phyloP scores from a whole-genome alignment of 1,140 invertebrate species.

The Anastrepha obliqua region DNA sequence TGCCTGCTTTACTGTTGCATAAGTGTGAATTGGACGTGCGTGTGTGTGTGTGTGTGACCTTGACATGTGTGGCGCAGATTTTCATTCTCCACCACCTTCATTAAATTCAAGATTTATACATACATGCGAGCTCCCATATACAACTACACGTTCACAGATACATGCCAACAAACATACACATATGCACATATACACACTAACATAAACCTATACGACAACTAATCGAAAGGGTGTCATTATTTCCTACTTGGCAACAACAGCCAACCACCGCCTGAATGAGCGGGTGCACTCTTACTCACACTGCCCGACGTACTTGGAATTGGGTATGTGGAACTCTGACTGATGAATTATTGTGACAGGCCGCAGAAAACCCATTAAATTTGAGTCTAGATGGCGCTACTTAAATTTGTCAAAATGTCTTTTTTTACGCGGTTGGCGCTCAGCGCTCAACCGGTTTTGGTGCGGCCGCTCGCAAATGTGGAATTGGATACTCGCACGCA shows the following conservation, averaged over 20 bases:
- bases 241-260: constrained; percentile 46
- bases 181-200: neutral
- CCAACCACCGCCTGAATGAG: constrained; percentile 51
- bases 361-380: constrained; percentile 73
- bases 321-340: constrained; percentile 59
- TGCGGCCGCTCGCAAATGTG: constrained; percentile 32
- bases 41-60: constrained; percentile 24
- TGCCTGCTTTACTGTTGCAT: neutral
- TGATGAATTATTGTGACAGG: constrained; percentile 74
- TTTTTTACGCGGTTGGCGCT: constrained; percentile 60
- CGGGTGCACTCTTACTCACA: constrained; percentile 34
- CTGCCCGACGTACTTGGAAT: neutral
- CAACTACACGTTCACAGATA: neutral
- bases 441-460: constrained; percentile 39
- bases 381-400: constrained; percentile 71
- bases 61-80: neutral
- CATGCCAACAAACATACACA: constrained; percentile 4
- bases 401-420: constrained; percentile 74
- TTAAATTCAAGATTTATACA: neutral
- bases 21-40: too few relatives aligned
- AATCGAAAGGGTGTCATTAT: constrained; percentile 53
- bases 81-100: neutral
- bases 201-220: neutral
- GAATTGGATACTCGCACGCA: constrained; percentile 43
- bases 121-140: neutral